Conservation (phyloP, 2,888 invertebrate genomes). For the Slavum lentiscoides region DNA sequence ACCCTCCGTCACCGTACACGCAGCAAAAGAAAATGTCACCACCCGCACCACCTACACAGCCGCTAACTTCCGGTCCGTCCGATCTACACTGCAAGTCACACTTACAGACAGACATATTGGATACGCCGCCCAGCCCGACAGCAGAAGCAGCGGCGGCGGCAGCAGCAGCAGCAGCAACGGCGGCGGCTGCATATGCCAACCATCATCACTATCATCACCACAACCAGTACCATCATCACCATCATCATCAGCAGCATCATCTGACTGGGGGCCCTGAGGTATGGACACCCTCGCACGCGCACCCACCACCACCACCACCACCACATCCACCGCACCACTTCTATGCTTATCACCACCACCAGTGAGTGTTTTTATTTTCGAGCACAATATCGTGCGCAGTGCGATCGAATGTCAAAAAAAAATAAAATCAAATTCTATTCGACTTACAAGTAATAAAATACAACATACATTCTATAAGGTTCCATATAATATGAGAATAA, state of each 20-base stretch:
- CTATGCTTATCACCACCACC: slow-evolving; percentile 66
- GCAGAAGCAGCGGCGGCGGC: neutral
- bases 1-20: slow-evolving; percentile 52
- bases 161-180: neutral
- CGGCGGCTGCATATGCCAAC: slow-evolving; percentile 16
- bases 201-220: slow-evolving; percentile 41
- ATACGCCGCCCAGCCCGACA: slow-evolving; percentile 59
- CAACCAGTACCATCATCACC: slow-evolving; percentile 58
- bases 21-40: slow-evolving; percentile 55
- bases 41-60: slow-evolving; percentile 13
- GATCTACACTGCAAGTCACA: slow-evolving; percentile 62
- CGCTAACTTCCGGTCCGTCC: slow-evolving; percentile 51
- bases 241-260: slow-evolving; percentile 59
- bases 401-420: slow-evolving; percentile 7
- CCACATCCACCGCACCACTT: slow-evolving; percentile 69
- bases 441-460: neutral
- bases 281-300: slow-evolving; percentile 68
- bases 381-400: slow-evolving; percentile 38
- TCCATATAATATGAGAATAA: no score
- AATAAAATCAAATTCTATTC: neutral
- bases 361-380: slow-evolving; percentile 52
- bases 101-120: slow-evolving; percentile 62
- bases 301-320: slow-evolving; percentile 65
- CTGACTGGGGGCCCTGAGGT: slow-evolving; percentile 63
- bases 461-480: no score